These are phyloP conservation scores for Aphrophora alni DNA, from an alignment of 2,888 invertebrate genomes.

Conservation along the genomic window DNA sequence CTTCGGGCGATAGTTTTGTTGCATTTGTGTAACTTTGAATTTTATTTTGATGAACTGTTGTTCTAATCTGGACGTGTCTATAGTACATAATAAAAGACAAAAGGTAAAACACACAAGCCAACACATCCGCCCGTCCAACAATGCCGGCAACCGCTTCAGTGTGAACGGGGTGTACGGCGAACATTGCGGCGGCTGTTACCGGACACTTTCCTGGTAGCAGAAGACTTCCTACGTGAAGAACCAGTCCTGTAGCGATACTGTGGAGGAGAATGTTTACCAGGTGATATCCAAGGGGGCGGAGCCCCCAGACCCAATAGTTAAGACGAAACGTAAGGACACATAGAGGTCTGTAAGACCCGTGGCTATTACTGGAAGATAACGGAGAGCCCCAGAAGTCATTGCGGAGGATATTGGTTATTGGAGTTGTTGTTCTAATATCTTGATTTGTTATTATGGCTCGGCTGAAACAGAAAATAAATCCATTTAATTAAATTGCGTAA, in stretches of 20 bases:
- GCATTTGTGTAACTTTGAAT: too few species aligned
- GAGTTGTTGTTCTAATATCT: constrained; percentile 68
- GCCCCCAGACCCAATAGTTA: constrained; percentile 78
- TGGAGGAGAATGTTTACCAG: constrained; percentile 86
- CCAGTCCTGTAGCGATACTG: constrained; percentile 78
- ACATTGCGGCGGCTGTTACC: constrained; percentile 66
- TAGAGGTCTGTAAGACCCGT: constrained; percentile 95
- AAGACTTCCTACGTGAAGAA: constrained; percentile 45
- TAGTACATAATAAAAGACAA: constrained; percentile 86
- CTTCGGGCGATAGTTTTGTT: too few species aligned
- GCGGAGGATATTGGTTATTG: constrained; percentile 80
- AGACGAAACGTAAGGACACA: constrained; percentile 87
- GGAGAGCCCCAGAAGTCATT: constrained; percentile 99
- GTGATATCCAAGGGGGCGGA: constrained; percentile 84
- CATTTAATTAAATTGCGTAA: too few species aligned
- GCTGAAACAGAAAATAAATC: too few species aligned
- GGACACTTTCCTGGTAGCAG: constrained; percentile 66
- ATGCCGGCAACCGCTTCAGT: constrained; percentile 96
- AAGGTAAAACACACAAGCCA: constrained; percentile 89
- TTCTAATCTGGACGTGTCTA: constrained; percentile 65
- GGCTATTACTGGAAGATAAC: constrained; percentile 88
- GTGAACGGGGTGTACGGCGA: constrained; percentile 95
- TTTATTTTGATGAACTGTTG: too few species aligned
- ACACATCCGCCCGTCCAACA: constrained; percentile 93
- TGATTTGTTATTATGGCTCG: constrained; percentile 95